phyloP scores from a whole-genome alignment of 2,113 vertebrate genomes.

The Osmerus mordax region DNA sequence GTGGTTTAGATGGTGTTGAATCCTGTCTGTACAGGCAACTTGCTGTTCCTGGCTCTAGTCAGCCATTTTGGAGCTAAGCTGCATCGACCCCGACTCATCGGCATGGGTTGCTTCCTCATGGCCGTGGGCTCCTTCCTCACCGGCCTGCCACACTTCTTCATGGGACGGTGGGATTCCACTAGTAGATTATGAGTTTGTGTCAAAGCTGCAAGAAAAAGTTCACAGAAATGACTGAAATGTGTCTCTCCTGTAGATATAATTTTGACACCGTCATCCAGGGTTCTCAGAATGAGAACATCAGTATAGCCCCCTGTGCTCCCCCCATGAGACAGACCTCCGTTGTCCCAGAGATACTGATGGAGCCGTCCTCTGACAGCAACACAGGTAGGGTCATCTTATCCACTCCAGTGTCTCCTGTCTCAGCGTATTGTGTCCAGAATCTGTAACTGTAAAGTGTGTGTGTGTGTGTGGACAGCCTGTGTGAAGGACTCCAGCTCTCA shows the following conservation, averaged over 20 bases:
- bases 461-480: slow-evolving; percentile 67
- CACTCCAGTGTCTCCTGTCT: neutral
- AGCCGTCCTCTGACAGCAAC: slow-evolving; percentile 21
- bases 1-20: neutral
- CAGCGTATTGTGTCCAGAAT: neutral
- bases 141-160: slow-evolving; percentile 91
- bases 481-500: slow-evolving; percentile 70
- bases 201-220: neutral
- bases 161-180: slow-evolving; percentile 77
- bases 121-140: slow-evolving; percentile 77
- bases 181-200: neutral
- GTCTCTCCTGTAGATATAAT: slow-evolving; percentile 58
- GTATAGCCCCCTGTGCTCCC: slow-evolving; percentile 52
- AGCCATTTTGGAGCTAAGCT: slow-evolving; percentile 91
- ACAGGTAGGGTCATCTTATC: slow-evolving; percentile 35
- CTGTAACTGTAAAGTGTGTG: neutral
- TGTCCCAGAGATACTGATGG: slow-evolving; percentile 6
- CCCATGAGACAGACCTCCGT: slow-evolving; percentile 12
- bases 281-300: slow-evolving; percentile 54
- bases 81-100: slow-evolving; percentile 85
- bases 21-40: slow-evolving; percentile 76
- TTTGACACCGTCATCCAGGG: slow-evolving; percentile 59
- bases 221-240: neutral
- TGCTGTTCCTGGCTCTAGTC: slow-evolving; percentile 84
- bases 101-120: slow-evolving; percentile 80